Percentiles rank a stretch among this genome's conserved stretches.
Evolutionary conservation across 2,888 invertebrate species (phyloP).

Genomic region (Sialis fuliginosa): DNA sequence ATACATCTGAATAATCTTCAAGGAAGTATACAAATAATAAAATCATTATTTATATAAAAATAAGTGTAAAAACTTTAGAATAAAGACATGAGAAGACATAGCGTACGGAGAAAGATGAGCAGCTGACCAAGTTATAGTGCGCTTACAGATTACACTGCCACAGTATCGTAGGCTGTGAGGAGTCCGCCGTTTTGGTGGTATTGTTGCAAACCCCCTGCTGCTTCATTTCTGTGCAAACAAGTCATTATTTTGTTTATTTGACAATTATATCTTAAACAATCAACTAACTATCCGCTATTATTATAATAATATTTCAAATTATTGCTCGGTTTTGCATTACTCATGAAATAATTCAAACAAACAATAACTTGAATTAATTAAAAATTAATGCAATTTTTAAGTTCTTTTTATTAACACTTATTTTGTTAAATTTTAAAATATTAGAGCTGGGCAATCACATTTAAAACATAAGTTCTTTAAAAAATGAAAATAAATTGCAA

Average conservation of each 20-base stretch:
- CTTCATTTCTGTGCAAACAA: slow-evolving; percentile 66
- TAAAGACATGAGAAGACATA: not conserved
- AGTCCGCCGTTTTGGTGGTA: slow-evolving; percentile 69
- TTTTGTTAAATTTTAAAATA: no score
- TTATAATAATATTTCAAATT: no score
- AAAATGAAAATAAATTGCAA: no score
- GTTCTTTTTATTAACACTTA: no score
- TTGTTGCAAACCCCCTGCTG: slow-evolving; percentile 62
- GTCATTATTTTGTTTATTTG: not conserved
- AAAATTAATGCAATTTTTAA: no score
- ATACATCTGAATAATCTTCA: not conserved
- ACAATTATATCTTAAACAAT: no score
- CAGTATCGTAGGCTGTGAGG: slow-evolving; percentile 97
- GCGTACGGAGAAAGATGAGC: not conserved
- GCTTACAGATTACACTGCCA: slow-evolving; percentile 93
- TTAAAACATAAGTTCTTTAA: no score
- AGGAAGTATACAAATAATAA: not conserved
- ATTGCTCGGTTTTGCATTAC: no score
- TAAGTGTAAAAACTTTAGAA: not conserved
- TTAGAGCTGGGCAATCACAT: no score
- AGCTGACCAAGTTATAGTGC: not conserved
- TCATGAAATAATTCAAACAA: no score
- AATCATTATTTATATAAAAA: not conserved
- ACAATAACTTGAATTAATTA: no score
- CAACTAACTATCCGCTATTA: no score